These are phyloP conservation scores for Phengaris arion DNA, from an alignment of 2,888 invertebrate species.

Conservation along the genomic window DNA sequence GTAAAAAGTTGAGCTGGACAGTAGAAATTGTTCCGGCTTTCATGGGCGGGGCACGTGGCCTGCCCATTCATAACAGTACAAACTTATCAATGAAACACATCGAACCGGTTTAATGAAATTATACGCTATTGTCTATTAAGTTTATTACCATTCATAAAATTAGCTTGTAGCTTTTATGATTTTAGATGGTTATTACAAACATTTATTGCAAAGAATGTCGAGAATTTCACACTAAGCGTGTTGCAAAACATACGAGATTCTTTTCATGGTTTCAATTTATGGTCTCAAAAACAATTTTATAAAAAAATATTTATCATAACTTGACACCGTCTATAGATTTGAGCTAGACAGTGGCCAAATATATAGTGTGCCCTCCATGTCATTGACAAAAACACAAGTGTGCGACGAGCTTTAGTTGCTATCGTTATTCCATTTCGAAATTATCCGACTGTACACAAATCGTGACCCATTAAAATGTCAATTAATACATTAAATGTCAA, in stretches of 20 bases:
- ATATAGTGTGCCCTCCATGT: too few species aligned
- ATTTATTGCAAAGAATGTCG: too few species aligned
- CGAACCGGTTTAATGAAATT: slow-evolving; percentile 1
- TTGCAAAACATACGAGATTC: too few species aligned
- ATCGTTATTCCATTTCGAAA: slow-evolving; percentile 8
- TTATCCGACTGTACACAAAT: not conserved
- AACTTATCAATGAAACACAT: slow-evolving; percentile 38
- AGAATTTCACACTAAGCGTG: too few species aligned
- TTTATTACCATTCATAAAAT: slow-evolving; percentile 12
- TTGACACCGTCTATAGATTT: too few species aligned
- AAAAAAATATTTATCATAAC: too few species aligned
- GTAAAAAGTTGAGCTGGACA: slow-evolving; percentile 37
- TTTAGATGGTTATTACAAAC: too few species aligned
- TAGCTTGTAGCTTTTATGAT: not conserved
- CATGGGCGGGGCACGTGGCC: slow-evolving; percentile 44
- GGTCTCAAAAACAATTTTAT: too few species aligned
- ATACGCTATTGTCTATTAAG: slow-evolving; percentile 11
- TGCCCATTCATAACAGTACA: slow-evolving; percentile 44
- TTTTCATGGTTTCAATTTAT: too few species aligned
- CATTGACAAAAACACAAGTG: not conserved
- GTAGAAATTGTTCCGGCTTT: slow-evolving; percentile 53
- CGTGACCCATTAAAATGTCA: slow-evolving; percentile 21
- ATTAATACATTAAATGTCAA: slow-evolving; percentile 22
- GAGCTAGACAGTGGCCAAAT: too few species aligned
- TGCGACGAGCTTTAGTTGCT: not conserved